Evolutionary conservation across 2,113 vertebrate genomes (phyloP).

Genomic region (Neodontobutis hainanensis): DNA sequence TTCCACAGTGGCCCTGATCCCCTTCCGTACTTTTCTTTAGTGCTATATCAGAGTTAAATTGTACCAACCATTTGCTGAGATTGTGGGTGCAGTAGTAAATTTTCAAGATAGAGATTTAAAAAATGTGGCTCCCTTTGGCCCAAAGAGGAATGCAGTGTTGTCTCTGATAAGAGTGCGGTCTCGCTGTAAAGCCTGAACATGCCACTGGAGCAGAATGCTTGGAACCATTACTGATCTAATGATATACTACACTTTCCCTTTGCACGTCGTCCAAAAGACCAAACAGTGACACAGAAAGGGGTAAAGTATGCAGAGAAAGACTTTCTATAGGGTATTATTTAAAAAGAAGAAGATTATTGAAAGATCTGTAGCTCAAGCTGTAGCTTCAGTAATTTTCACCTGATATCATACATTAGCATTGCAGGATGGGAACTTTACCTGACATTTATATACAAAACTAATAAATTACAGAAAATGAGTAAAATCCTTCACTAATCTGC

Average conservation of each 20-base stretch:
- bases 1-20: not conserved
- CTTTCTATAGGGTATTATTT: constrained; percentile 21
- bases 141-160: constrained; percentile 59
- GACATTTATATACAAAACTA: constrained; percentile 60
- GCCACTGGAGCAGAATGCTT: constrained; percentile 46
- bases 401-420: constrained; percentile 19
- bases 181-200: constrained; percentile 52
- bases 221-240: constrained; percentile 57
- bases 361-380: too few species aligned
- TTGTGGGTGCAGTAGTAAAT: constrained; percentile 55
- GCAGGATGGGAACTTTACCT: constrained; percentile 18
- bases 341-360: not conserved
- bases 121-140: constrained; percentile 50
- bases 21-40: not conserved
- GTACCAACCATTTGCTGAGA: constrained; percentile 62
- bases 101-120: constrained; percentile 43
- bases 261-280: constrained; percentile 40
- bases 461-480: constrained; percentile 42
- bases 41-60: constrained; percentile 26
- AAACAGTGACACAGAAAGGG: not conserved
- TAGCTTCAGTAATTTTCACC: constrained; percentile 26
- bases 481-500: constrained; percentile 48
- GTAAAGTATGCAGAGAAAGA: constrained; percentile 19
- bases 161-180: constrained; percentile 53
- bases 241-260: constrained; percentile 55